Conservation (phyloP, 2,888 invertebrate genomes). For the Erebia epiphron region DNA sequence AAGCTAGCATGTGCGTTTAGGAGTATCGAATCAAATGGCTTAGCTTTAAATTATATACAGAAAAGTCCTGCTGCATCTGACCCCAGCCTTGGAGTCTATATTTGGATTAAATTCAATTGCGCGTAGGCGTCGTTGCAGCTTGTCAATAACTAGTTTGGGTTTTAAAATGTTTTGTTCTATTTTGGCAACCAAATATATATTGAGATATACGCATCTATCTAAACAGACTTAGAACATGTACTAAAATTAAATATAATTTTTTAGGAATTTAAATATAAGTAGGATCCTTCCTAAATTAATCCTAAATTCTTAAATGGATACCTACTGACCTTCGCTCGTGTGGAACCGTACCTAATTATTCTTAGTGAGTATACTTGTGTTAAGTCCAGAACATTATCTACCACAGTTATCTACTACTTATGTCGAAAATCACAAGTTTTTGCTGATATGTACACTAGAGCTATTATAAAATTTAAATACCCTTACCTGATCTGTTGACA, state of each 20-base stretch:
- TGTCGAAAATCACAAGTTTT: too few relatives aligned
- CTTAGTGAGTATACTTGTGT: too few relatives aligned
- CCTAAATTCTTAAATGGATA: too few relatives aligned
- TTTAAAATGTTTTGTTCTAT: not conserved
- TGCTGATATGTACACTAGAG: too few relatives aligned
- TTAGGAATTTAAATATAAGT: not conserved
- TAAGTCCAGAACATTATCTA: too few relatives aligned
- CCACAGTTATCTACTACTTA: too few relatives aligned
- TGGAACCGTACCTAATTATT: too few relatives aligned
- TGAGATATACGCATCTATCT: not conserved
- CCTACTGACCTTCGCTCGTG: too few relatives aligned
- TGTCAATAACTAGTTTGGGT: conserved; percentile 13
- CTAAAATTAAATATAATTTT: not conserved
- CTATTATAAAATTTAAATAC: too few relatives aligned
- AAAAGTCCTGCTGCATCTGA: conserved; percentile 38
- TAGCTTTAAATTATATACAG: conserved; percentile 27
- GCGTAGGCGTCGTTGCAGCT: conserved; percentile 21
- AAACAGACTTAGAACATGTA: too few relatives aligned
- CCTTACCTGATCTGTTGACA: too few relatives aligned
- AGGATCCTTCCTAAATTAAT: too few relatives aligned
- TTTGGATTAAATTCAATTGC: conserved; percentile 36
- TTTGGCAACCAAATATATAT: not conserved
- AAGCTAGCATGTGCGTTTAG: conserved; percentile 25
- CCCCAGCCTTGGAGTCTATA: conserved; percentile 40
- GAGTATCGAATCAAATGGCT: conserved; percentile 16